Conservation (phyloP, 1,140 invertebrate species). For the Aphelenchoides fujianensis region DNA sequence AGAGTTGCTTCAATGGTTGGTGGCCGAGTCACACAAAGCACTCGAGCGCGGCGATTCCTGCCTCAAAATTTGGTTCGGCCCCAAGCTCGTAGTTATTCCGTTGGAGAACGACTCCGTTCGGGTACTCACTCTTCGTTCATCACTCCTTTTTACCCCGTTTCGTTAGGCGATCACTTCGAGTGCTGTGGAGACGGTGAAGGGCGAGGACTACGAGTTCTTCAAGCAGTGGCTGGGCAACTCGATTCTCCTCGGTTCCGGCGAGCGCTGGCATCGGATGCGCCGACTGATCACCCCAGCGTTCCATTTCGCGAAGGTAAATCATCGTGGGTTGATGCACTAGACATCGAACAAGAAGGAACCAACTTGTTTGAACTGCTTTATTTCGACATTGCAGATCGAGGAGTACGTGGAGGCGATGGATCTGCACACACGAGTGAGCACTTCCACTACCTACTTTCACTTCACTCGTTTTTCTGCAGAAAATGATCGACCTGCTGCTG, state of each 20-base stretch:
- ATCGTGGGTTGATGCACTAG: too few relatives aligned
- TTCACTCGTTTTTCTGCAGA: slow-evolving; percentile 64
- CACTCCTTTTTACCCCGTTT: not conserved
- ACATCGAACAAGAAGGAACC: too few relatives aligned
- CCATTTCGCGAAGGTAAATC: slow-evolving; percentile 80
- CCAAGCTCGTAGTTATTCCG: not conserved
- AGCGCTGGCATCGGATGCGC: slow-evolving; percentile 74
- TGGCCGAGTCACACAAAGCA: not conserved
- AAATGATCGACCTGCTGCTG: slow-evolving; percentile 70
- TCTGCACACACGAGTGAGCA: slow-evolving; percentile 28
- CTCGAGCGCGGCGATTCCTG: not conserved
- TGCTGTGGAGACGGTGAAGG: slow-evolving; percentile 15
- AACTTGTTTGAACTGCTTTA: too few relatives aligned
- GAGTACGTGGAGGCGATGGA: slow-evolving; percentile 72
- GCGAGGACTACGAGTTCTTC: slow-evolving; percentile 12
- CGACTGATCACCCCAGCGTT: slow-evolving; percentile 85
- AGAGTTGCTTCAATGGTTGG: not conserved
- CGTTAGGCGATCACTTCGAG: slow-evolving; percentile 10
- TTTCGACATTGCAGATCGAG: too few relatives aligned
- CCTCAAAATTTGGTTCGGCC: not conserved
- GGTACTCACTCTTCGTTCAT: not conserved
- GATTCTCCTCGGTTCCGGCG: slow-evolving; percentile 67
- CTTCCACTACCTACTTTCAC: not conserved
- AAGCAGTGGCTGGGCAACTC: slow-evolving; percentile 5
- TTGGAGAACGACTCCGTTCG: not conserved